Evolutionary conservation across 2,888 invertebrate species (phyloP), one percentile per base, ranked within the genome.

Genomic region (Orthonevra nobilis): DNA sequence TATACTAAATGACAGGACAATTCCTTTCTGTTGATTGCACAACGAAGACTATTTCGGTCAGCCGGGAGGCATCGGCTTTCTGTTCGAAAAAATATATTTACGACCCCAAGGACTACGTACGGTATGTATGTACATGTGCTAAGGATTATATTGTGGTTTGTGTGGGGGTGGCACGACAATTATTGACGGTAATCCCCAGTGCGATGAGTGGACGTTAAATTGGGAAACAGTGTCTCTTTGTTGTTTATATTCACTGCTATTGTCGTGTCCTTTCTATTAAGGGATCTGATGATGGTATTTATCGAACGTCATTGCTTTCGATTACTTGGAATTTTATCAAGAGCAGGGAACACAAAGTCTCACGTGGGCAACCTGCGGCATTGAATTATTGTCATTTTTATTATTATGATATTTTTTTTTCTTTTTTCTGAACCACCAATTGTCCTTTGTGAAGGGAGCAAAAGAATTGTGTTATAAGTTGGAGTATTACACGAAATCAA

Each of bases 171-270:
- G 36, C 52, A 32, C 58, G 48, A 68, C 79, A 79, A 79, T 79
- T 79, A 79, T 79, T 73, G 79, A 79, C 73, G 61, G 48, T 79
- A 79, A 79, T 79, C 79, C 79, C 79, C 26, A 68, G 79, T 79
- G 79, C 73, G 73, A 73, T 79, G 79, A 79, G 73, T 79, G 73
- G 79, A 79, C 79, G 79, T 61, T 73, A 73, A 79, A 79, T 79
- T 73, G 66, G 79, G 66, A 73, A 79, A 79, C 79, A 66, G 79
- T 79, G 46, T 34, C 30, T 61, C 48, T 64, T 72, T 75, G 70
- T 72, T 77, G 75, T 34, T 12, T 30, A 15, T 20, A 50, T 64
- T 42, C 42, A 28, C 19, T 46, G 28, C 58, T 54, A 46, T 48
- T 50, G 20, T 54, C n/a, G 64, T 42, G 26, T 54, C 48, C 44